phyloP scores from a whole-genome alignment of 2,888 invertebrate genomes.

The Opisthograptis luteolata region DNA sequence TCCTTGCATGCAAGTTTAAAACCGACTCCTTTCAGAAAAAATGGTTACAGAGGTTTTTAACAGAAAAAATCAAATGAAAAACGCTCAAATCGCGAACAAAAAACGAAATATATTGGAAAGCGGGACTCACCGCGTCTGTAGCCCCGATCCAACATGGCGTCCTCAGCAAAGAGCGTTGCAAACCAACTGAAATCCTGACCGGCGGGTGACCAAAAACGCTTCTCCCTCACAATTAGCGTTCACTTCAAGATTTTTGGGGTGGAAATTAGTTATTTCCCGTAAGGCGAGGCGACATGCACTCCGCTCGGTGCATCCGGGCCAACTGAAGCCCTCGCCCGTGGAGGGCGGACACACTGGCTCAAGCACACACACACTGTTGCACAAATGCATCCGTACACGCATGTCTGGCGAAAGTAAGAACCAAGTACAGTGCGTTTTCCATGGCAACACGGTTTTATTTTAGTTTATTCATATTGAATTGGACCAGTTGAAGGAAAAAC shows the following conservation, averaged over 20 bases:
- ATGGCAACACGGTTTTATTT: slow-evolving; percentile 47
- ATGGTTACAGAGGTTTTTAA: no score
- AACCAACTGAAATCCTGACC: slow-evolving; percentile 29
- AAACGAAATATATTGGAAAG: slow-evolving; percentile 53
- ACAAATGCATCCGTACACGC: slow-evolving; percentile 31
- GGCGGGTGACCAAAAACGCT: background rate
- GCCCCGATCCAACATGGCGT: slow-evolving; percentile 52
- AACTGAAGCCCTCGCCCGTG: slow-evolving; percentile 42
- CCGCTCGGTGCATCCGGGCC: slow-evolving; percentile 43
- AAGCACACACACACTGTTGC: slow-evolving; percentile 30
- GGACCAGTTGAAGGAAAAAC: background rate
- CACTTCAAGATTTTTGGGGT: slow-evolving; percentile 2
- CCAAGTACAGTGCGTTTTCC: slow-evolving; percentile 44
- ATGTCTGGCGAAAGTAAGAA: slow-evolving; percentile 47
- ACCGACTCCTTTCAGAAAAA: no score
- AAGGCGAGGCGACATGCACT: slow-evolving; percentile 38
- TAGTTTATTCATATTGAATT: slow-evolving; percentile 20
- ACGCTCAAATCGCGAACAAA: slow-evolving; percentile 18
- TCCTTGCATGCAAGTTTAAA: no score
- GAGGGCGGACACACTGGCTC: slow-evolving; percentile 34
- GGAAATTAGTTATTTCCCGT: slow-evolving; percentile 2
- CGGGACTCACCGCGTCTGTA: slow-evolving; percentile 49
- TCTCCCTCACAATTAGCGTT: background rate
- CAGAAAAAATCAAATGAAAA: background rate
- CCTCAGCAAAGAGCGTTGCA: slow-evolving; percentile 16